Base-by-base conservation (phyloP, 2,888 invertebrate species). In the Lydus trimaculatus region DNA sequence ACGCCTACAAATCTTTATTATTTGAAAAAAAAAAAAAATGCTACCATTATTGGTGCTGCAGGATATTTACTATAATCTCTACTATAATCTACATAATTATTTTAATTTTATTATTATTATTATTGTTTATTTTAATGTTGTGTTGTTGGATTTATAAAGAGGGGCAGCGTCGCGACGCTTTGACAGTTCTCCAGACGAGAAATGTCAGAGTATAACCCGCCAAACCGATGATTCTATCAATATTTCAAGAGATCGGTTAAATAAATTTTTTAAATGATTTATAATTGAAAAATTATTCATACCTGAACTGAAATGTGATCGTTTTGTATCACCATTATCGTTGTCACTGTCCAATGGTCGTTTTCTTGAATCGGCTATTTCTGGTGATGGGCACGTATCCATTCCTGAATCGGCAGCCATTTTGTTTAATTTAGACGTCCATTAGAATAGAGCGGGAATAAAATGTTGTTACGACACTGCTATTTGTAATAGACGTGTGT, bases 331-430 rank as follows among this genome's bases (percentile, higher is more conserved):
- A 85, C 94, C 94, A 89, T 94, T 94, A 87, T 95, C 95, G 81
- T 91, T 91, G 88, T 94, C 94, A 79, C 91, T 91, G 88, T 95
- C 95, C 84, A 94, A 90, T 82, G 94, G 95, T 87, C 95, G 91
- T 89, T 95, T 95, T 87, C 95, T 91, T 87, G 94, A 94, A 89
- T 95, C 95, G 80, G 91, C 90, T 87, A 93, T 94, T 90, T 95
- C 95, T 87, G 95, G 94, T 90, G 94, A 94, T 87, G 94, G 92
- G 90, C 94, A 94, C 90, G 94, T 93, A 90, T 94, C 94, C 94
- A 94, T 94, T 90, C 93, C 93, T 90, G 93, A 92, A 89, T 94
- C 94, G 88, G 94, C 94, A 90, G 94, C 94, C 94, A 94, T 94
- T 89, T 92, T 92, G 90, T 70, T 52, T 48, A 75, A 72, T 76